phyloP scores from a whole-genome alignment of 2,113 vertebrate genomes.

The Callopanchax toddi region DNA sequence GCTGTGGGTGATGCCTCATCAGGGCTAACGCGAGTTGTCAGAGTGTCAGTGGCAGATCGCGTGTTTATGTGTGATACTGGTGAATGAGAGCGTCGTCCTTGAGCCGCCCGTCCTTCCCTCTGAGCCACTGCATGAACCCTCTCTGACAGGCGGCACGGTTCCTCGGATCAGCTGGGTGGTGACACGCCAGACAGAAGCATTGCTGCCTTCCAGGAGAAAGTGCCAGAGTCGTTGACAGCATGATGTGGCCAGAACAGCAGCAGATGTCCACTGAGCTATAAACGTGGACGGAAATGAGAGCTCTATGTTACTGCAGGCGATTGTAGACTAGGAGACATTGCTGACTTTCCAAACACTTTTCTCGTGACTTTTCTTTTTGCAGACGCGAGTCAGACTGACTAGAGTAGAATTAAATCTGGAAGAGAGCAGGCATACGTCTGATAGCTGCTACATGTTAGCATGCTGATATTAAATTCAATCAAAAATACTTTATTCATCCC shows the following conservation, averaged over 20 bases:
- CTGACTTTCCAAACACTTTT: background rate
- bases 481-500: too few relatives aligned
- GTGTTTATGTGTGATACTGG: constrained; percentile 18
- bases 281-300: background rate
- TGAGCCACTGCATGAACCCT: constrained; percentile 19
- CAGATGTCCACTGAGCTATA: constrained; percentile 1
- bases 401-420: background rate
- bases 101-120: constrained; percentile 18
- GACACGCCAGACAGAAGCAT: background rate
- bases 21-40: constrained; percentile 26
- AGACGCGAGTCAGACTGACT: background rate
- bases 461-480: too few relatives aligned
- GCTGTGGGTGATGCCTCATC: constrained; percentile 9
- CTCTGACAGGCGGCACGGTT: constrained; percentile 19
- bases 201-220: constrained; percentile 13
- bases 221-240: constrained; percentile 19
- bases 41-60: constrained; percentile 11
- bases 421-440: too few relatives aligned
- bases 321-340: background rate
- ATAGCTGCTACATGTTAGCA: too few relatives aligned
- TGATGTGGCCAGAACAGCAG: constrained; percentile 1
- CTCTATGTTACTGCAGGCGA: background rate
- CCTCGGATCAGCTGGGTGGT: constrained; percentile 3
- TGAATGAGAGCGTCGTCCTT: constrained; percentile 40
- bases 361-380: background rate